phyloP scores from a whole-genome alignment of 2,113 vertebrate species.

The Tachysurus fulvidraco region DNA sequence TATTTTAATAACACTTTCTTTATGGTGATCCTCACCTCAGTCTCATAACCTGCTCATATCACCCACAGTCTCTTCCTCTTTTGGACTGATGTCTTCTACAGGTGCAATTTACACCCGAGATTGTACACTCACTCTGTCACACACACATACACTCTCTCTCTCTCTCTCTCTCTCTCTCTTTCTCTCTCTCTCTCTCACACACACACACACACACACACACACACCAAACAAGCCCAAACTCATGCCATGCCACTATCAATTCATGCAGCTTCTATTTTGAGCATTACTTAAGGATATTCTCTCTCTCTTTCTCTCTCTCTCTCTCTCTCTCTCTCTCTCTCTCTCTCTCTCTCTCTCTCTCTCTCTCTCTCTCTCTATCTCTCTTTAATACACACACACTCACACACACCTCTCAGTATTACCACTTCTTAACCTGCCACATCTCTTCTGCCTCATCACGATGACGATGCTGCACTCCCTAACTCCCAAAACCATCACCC shows the following conservation, averaged over 20 bases:
- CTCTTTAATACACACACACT: conserved; percentile 19
- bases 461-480: not conserved
- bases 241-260: not conserved
- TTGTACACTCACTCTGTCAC: no score
- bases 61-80: not conserved
- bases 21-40: no score
- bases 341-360: not conserved
- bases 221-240: not conserved
- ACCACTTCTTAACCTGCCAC: not conserved
- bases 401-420: not conserved
- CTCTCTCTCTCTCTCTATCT: not conserved
- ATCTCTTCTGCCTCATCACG: not conserved
- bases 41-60: no score
- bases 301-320: not conserved
- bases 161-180: not conserved
- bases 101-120: no score
- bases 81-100: no score
- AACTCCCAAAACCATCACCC: not conserved
- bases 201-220: not conserved
- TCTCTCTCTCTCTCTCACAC: not conserved
- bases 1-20: no score
- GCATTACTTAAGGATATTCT: not conserved
- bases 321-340: not conserved
- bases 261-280: conserved; percentile 21
- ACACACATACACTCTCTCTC: not conserved